phyloP scores from a whole-genome alignment of 2,797 vertebrate genomes.

The Catamblyrhynchus diadema region DNA sequence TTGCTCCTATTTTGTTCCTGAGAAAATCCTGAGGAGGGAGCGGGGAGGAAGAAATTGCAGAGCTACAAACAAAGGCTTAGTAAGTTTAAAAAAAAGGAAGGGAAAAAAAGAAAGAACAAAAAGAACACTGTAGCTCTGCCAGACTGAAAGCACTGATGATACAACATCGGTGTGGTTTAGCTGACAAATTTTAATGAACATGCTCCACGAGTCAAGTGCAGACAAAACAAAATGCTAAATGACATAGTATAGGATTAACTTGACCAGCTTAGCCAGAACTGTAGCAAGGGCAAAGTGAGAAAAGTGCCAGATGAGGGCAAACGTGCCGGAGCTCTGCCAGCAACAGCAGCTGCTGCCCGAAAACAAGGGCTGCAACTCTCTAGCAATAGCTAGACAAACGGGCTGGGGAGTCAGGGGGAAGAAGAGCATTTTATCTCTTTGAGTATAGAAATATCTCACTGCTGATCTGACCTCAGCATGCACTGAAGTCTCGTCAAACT shows the following conservation, averaged over 20 bases:
- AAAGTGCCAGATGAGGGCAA: constrained; percentile 62
- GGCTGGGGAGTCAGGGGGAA: neutral
- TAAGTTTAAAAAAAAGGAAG: neutral
- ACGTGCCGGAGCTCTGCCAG: constrained; percentile 40
- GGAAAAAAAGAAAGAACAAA: neutral
- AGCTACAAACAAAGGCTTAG: neutral
- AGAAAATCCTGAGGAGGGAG: neutral
- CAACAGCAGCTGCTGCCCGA: constrained; percentile 48
- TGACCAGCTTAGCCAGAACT: constrained; percentile 59
- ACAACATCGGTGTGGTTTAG: neutral
- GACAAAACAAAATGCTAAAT: constrained; percentile 58
- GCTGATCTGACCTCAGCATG: neutral
- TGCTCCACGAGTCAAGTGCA: constrained; percentile 13
- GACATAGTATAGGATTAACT: constrained; percentile 52
- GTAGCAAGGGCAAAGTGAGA: constrained; percentile 48
- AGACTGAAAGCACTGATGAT: neutral
- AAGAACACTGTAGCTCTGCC: neutral
- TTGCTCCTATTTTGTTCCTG: neutral
- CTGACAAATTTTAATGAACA: constrained; percentile 14
- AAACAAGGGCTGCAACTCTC: constrained; percentile 33
- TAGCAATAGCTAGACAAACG: neutral
- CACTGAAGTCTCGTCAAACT: neutral
- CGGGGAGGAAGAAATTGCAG: neutral
- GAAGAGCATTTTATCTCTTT: neutral
- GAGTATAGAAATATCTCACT: neutral